These are phyloP conservation scores for Aurelia coerulea DNA, from an alignment of 30 jellyfish, hydroid and myxozoan species.

Conservation along the genomic window DNA sequence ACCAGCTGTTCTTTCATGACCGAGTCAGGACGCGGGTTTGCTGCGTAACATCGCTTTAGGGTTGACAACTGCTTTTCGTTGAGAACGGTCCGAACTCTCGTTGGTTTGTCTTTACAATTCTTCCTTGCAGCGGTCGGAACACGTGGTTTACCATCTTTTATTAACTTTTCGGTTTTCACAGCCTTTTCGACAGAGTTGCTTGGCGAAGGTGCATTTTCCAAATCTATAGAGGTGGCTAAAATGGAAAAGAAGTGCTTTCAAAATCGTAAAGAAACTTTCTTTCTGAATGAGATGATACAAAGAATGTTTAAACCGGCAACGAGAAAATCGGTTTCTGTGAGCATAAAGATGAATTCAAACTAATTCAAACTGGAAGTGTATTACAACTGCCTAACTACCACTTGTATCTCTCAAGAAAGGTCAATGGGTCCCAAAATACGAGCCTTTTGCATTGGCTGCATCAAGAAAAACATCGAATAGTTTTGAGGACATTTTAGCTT, in stretches of 20 bases:
- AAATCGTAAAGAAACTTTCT: background rate
- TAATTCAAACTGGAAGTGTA: too few species aligned
- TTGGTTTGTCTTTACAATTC: conserved; percentile 64
- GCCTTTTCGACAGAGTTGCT: conserved; percentile 26
- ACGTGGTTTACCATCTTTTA: conserved; percentile 17
- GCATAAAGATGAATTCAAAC: too few species aligned
- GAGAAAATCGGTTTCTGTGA: too few species aligned
- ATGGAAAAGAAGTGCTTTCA: background rate
- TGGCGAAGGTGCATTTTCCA: conserved; percentile 27
- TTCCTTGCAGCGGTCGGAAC: conserved; percentile 16
- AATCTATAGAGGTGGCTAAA: conserved; percentile 29
- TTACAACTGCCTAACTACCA: too few species aligned
- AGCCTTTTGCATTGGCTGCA: too few species aligned
- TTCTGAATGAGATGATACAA: too few species aligned
- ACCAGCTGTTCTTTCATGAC: conserved; percentile 82
- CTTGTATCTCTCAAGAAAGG: too few species aligned
- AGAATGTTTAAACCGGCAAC: too few species aligned
- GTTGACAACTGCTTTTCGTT: conserved; percentile 80
- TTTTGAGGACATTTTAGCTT: too few species aligned
- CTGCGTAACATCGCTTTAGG: conserved; percentile 82
- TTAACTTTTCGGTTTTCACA: conserved; percentile 4
- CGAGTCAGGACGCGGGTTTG: conserved; percentile 93
- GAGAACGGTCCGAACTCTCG: conserved; percentile 86
- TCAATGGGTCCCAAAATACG: too few species aligned
- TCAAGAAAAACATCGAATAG: too few species aligned